A percentile compares a stretch with the other conserved stretches of the same genome.
These are phyloP conservation scores for Metopolophium dirhodum DNA, from an alignment of 1,140 invertebrate genomes.

Conservation along the genomic window DNA sequence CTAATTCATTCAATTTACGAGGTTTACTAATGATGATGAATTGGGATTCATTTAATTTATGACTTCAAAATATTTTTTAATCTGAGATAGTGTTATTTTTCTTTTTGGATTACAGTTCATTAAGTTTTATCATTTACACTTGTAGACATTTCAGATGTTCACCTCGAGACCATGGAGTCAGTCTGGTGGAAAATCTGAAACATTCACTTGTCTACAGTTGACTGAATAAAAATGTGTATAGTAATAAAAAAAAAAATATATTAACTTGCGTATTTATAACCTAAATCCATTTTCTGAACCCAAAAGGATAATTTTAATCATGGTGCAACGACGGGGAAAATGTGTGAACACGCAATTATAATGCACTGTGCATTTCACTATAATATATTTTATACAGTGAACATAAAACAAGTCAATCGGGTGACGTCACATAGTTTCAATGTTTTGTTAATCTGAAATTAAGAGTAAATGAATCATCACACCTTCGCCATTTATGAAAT, in stretches of 20 bases:
- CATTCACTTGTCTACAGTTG: conserved; percentile 27
- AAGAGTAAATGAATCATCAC: not conserved
- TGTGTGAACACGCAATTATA: conserved; percentile 10
- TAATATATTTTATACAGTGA: not conserved
- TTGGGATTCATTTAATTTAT: not conserved
- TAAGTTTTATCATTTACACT: conserved; percentile 36
- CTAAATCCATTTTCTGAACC: not conserved
- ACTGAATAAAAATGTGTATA: conserved; percentile 24
- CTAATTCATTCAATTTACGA: not conserved
- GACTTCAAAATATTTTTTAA: conserved; percentile 1
- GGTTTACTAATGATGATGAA: not conserved
- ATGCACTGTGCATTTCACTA: not conserved
- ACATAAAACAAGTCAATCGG: not conserved
- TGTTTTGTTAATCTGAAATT: not conserved
- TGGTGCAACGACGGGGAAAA: conserved; percentile 1
- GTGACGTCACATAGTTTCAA: not conserved
- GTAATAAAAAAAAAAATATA: not conserved
- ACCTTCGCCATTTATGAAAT: not conserved
- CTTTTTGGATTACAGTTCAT: conserved; percentile 3
- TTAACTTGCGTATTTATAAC: not conserved
- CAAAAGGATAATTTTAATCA: conserved; percentile 16
- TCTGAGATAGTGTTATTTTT: not conserved
- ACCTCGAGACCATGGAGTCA: not conserved
- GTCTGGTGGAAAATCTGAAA: conserved; percentile 21
- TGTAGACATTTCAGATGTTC: not conserved